phyloP scores from a whole-genome alignment of 2,888 invertebrate genomes.

The Parthenolecanium corni region DNA sequence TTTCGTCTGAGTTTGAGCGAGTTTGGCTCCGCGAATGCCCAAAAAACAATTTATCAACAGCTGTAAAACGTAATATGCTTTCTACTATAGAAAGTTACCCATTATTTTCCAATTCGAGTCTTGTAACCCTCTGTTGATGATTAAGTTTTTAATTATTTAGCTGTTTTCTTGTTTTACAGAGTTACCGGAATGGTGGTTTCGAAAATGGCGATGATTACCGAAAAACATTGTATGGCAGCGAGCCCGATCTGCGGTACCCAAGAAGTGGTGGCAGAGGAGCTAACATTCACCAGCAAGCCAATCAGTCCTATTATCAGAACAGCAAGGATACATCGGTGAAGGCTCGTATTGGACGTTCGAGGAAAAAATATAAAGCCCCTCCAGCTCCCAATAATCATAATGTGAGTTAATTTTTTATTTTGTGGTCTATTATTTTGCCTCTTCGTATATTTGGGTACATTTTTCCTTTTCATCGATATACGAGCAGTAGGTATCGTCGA shows the following conservation, averaged over 20 bases:
- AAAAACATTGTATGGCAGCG: constrained; percentile 51
- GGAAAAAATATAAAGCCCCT: constrained; percentile 68
- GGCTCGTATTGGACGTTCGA: constrained; percentile 44
- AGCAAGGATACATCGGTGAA: constrained; percentile 40
- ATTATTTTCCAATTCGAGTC: no score
- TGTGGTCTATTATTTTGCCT: no score
- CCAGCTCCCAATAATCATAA: constrained; percentile 45
- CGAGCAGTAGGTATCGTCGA: no score
- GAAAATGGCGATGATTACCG: constrained; percentile 22
- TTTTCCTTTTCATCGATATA: no score
- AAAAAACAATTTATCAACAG: no score
- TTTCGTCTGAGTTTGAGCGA: no score
- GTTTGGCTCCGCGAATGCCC: no score
- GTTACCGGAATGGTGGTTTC: constrained; percentile 6
- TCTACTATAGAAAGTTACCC: no score
- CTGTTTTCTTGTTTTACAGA: neutral
- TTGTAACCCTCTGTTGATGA: no score
- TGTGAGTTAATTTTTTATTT: constrained; percentile 32
- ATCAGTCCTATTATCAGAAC: constrained; percentile 25
- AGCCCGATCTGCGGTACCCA: constrained; percentile 51
- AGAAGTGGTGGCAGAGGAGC: constrained; percentile 36
- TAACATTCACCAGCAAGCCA: constrained; percentile 15
- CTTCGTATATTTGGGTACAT: no score
- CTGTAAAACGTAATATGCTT: no score
- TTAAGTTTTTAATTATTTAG: no score